phyloP scores from a whole-genome alignment of 2,797 vertebrate genomes.

The Nannoperca australis region DNA sequence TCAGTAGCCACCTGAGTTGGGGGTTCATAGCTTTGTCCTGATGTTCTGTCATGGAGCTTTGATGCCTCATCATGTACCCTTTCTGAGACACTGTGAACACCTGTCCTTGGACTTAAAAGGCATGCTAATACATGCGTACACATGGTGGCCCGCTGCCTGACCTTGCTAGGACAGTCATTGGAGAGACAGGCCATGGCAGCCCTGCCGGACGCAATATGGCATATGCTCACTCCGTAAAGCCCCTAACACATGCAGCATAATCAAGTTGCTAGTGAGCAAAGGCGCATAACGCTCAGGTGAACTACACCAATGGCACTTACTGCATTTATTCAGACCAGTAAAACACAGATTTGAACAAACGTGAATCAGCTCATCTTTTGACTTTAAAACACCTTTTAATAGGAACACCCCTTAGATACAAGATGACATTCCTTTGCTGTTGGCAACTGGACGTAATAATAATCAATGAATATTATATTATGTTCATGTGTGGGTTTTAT shows the following conservation, averaged over 20 bases:
- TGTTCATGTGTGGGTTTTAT: slow-evolving; percentile 26
- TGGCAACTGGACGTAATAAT: slow-evolving; percentile 22
- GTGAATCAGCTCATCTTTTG: slow-evolving; percentile 8
- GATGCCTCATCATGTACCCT: slow-evolving; percentile 77
- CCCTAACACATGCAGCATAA: slow-evolving; percentile 53
- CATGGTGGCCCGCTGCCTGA: slow-evolving; percentile 80
- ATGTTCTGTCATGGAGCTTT: slow-evolving; percentile 69
- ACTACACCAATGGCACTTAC: slow-evolving; percentile 17
- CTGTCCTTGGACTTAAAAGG: slow-evolving; percentile 79
- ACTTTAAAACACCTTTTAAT: slow-evolving; percentile 32
- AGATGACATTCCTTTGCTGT: slow-evolving; percentile 28
- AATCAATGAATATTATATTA: slow-evolving; percentile 24
- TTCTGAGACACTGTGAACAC: slow-evolving; percentile 78
- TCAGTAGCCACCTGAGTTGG: slow-evolving; percentile 51
- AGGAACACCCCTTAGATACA: slow-evolving; percentile 24
- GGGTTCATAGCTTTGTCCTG: slow-evolving; percentile 67
- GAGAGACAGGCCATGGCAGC: slow-evolving; percentile 60
- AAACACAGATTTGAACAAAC: slow-evolving; percentile 26
- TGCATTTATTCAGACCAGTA: slow-evolving; percentile 18
- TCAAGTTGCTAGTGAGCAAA: slow-evolving; percentile 30
- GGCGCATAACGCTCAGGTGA: slow-evolving; percentile 12
- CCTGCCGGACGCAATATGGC: slow-evolving; percentile 70
- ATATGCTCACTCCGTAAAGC: slow-evolving; percentile 73
- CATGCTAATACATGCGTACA: slow-evolving; percentile 85
- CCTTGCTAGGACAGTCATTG: slow-evolving; percentile 78